phyloP scores from a whole-genome alignment of 2,113 vertebrate species.

The Sphaerodactylus townsendi region DNA sequence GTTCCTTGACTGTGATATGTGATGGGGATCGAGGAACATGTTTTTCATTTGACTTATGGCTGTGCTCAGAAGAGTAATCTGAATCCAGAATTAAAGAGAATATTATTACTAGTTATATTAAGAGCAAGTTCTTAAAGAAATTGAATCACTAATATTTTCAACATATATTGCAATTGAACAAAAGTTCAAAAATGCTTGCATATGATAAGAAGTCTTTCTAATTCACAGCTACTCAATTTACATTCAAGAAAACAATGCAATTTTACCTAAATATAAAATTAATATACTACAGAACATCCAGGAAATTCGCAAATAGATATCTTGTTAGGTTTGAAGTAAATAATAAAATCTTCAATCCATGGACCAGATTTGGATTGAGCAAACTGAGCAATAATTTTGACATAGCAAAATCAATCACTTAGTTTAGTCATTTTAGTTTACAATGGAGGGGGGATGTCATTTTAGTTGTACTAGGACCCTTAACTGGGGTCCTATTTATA shows the following conservation, averaged over 20 bases:
- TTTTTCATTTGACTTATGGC: slow-evolving; percentile 41
- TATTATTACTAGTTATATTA: slow-evolving; percentile 34
- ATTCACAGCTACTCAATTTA: background rate
- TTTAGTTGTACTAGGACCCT: no score
- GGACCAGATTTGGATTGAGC: background rate
- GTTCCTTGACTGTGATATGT: background rate
- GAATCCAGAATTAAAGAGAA: slow-evolving; percentile 49
- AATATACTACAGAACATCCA: background rate
- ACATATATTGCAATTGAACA: background rate
- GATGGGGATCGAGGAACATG: slow-evolving; percentile 36
- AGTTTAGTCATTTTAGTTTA: no score
- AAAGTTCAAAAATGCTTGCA: background rate
- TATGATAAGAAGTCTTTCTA: background rate
- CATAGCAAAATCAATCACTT: background rate
- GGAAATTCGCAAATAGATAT: background rate
- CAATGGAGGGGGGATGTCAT: no score
- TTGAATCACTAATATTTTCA: background rate
- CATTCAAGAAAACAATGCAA: background rate
- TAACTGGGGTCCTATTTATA: no score
- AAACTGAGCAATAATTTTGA: background rate
- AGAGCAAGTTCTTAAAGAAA: slow-evolving; percentile 27
- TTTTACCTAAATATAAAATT: background rate
- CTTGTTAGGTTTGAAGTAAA: background rate
- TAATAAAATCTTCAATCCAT: background rate
- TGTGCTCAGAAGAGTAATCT: slow-evolving; percentile 48